A percentile compares a stretch with the other conserved stretches of the same genome.
Evolutionary conservation across 2,797 vertebrate genomes (phyloP).

Genomic region (Notolepis coatsorum): DNA sequence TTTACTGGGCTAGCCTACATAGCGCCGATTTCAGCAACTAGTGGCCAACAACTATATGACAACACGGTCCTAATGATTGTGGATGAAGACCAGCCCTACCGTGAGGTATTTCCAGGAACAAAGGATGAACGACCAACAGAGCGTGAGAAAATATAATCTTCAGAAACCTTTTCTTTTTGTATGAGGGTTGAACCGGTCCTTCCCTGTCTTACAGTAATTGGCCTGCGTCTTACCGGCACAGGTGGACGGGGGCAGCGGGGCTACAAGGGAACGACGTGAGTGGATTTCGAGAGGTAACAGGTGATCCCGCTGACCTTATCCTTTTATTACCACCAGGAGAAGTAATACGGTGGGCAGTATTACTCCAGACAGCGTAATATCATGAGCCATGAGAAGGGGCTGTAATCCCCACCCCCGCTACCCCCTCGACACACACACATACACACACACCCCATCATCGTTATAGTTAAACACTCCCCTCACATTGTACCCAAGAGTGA

Average conservation of each 20-base stretch:
- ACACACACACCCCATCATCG: no score
- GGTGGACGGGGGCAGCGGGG: conserved; percentile 34
- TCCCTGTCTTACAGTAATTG: conserved; percentile 39
- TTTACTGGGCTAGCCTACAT: no score
- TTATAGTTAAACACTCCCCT: conserved; percentile 41
- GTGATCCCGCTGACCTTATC: conserved; percentile 51
- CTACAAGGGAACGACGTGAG: conserved; percentile 33
- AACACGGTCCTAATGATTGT: no score
- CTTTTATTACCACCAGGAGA: conserved; percentile 41
- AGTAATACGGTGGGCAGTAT: conserved; percentile 18
- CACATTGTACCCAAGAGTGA: conserved; percentile 45
- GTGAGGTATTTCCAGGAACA: conserved; percentile 13
- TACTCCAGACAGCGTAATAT: conserved; percentile 46
- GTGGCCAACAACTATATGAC: no score
- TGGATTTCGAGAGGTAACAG: conserved; percentile 57
- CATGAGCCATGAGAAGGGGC: conserved; percentile 51
- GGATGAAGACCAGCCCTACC: no score
- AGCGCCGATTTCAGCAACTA: background rate
- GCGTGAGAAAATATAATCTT: conserved; percentile 18
- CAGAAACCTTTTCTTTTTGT: conserved; percentile 21
- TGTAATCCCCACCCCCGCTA: conserved; percentile 41
- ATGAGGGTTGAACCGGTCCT: conserved; percentile 15
- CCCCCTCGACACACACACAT: no score
- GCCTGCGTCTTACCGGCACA: conserved; percentile 15
- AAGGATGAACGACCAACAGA: conserved; percentile 26